Evolutionary conservation across 2,888 invertebrate genomes (phyloP).

Genomic region (Orchesella flavescens): DNA sequence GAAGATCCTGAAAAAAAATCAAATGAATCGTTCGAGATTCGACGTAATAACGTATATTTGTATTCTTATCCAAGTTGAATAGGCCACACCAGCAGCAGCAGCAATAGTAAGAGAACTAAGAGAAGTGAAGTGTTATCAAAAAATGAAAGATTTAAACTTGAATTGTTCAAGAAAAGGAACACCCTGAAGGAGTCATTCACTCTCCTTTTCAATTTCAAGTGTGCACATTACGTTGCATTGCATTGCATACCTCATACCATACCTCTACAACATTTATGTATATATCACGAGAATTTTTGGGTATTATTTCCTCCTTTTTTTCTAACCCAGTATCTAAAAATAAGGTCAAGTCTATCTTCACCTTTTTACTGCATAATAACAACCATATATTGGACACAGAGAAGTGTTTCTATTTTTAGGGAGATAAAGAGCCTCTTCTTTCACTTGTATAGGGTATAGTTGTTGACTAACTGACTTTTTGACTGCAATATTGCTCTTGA

Average conservation of each 20-base stretch:
- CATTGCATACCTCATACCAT: constrained; percentile 16
- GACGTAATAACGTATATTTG: constrained; percentile 49
- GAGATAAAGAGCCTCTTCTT: constrained; percentile 47
- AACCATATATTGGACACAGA: constrained; percentile 39
- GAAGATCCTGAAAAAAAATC: constrained; percentile 44
- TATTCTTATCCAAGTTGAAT: constrained; percentile 42
- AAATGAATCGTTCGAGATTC: too few species aligned
- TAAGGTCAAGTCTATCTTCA: constrained; percentile 67
- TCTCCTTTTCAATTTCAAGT: constrained; percentile 62
- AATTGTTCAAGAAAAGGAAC: constrained; percentile 55
- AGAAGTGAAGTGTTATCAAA: constrained; percentile 46
- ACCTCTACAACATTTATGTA: too few species aligned
- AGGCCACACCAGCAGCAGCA: constrained; percentile 54
- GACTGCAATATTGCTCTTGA: not conserved
- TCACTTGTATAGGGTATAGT: constrained; percentile 42
- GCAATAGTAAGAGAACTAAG: constrained; percentile 9
- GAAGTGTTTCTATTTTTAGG: constrained; percentile 57
- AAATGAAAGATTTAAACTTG: constrained; percentile 52
- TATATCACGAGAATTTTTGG: not conserved
- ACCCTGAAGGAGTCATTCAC: constrained; percentile 56
- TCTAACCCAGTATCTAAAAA: constrained; percentile 20
- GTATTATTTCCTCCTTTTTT: constrained; percentile 9
- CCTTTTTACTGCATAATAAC: constrained; percentile 59
- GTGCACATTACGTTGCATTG: constrained; percentile 22
- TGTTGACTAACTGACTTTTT: constrained; percentile 6